Percentiles rank a stretch among this genome's conserved stretches.
Evolutionary conservation across 92 coral and sea anemone genomes (phyloP).

Genomic region (Epizoanthus fatuus): DNA sequence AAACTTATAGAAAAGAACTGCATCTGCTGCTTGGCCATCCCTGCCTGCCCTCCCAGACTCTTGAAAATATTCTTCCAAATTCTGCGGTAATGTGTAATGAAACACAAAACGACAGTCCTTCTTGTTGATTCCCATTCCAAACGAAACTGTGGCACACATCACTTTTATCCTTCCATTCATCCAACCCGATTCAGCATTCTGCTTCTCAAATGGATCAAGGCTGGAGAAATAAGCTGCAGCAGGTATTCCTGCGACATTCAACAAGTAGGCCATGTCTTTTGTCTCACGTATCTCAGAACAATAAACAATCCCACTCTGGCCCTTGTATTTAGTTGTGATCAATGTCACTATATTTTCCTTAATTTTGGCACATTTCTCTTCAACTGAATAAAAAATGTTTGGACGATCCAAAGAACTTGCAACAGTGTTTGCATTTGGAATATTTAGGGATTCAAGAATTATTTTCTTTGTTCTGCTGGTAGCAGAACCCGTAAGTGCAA

Average conservation of each 20-base stretch:
- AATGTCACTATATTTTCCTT: constrained; percentile 2
- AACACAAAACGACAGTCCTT: not conserved
- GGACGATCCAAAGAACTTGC: constrained; percentile 1
- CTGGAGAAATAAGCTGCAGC: too few relatives aligned
- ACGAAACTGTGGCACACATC: too few relatives aligned
- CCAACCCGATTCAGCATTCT: too few relatives aligned
- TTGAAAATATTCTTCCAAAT: not conserved
- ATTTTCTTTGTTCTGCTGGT: not conserved
- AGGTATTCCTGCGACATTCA: too few relatives aligned
- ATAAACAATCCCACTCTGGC: not conserved
- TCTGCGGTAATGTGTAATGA: not conserved
- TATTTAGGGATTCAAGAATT: not conserved
- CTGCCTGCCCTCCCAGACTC: not conserved
- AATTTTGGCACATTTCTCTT: not conserved
- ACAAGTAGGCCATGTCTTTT: too few relatives aligned
- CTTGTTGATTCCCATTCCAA: too few relatives aligned
- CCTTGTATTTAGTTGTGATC: not conserved
- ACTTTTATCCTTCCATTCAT: too few relatives aligned
- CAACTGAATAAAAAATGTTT: not conserved
- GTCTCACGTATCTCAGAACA: too few relatives aligned
- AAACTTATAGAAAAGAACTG: not conserved
- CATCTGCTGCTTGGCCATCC: not conserved
- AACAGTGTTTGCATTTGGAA: not conserved
- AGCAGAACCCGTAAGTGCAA: not conserved
- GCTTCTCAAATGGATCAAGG: too few relatives aligned